A percentile compares a stretch with the other conserved stretches of the same genome.
Evolutionary conservation across 2,797 vertebrate genomes (phyloP).

Genomic region (Tragopan temminckii): DNA sequence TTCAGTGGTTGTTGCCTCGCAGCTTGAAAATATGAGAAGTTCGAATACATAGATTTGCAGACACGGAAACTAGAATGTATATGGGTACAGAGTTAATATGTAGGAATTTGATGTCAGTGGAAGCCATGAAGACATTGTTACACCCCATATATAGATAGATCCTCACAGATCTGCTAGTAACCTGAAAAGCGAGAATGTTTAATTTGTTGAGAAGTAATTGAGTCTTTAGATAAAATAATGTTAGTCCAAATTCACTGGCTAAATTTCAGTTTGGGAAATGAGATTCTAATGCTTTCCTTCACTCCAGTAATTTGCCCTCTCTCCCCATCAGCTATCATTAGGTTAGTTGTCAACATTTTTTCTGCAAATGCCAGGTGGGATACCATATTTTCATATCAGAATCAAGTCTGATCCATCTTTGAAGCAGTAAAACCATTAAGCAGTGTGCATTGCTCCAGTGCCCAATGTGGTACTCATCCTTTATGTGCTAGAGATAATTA

Average conservation of each 20-base stretch:
- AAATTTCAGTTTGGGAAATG: neutral
- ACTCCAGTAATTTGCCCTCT: too few species aligned
- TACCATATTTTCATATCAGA: neutral
- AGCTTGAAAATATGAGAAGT: neutral
- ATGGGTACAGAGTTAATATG: neutral
- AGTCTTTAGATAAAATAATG: neutral
- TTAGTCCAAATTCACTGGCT: neutral
- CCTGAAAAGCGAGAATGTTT: neutral
- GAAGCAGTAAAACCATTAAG: conserved; percentile 55
- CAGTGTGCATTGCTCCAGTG: neutral
- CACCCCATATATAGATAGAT: neutral
- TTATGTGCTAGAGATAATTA: conserved; percentile 77
- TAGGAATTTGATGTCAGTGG: neutral
- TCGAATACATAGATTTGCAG: neutral
- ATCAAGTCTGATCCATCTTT: conserved; percentile 44
- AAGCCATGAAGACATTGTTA: neutral
- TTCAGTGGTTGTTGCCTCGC: conserved; percentile 11
- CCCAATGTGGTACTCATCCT: conserved; percentile 56
- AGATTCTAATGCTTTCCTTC: neutral
- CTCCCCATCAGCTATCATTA: neutral
- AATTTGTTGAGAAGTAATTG: neutral
- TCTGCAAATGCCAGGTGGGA: neutral
- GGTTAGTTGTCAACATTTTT: neutral
- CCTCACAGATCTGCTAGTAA: neutral
- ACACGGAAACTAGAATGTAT: neutral